Percentiles rank a stretch among this genome's conserved stretches.
phyloP scores from a whole-genome alignment of 2,888 invertebrate species.

The Scaptodrosophila latifasciaeformis region DNA sequence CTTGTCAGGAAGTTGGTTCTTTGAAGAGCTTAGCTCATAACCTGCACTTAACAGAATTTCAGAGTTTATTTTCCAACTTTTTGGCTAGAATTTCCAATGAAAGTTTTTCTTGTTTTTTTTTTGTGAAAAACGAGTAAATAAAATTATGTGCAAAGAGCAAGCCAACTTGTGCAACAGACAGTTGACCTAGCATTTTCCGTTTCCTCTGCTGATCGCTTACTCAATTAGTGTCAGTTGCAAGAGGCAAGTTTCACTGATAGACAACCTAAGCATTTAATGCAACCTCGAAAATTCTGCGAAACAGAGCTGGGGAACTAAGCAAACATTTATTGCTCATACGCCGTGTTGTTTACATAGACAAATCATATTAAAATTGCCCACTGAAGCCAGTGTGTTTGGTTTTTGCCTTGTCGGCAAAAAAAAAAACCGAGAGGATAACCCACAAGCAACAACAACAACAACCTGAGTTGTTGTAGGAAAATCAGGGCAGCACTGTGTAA shows the following conservation, averaged over 20 bases:
- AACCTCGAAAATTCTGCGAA: constrained; percentile 16
- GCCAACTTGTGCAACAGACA: background rate
- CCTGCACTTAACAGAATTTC: no score
- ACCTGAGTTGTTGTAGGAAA: constrained; percentile 1
- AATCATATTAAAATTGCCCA: background rate
- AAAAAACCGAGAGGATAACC: background rate
- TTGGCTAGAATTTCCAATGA: no score
- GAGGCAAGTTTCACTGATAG: background rate
- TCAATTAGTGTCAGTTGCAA: constrained; percentile 1
- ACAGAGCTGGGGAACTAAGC: background rate
- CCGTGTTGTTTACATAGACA: constrained; percentile 29
- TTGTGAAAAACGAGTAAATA: no score
- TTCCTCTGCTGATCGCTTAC: background rate
- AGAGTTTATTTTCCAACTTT: no score
- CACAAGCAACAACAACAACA: constrained; percentile 6
- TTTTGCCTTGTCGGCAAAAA: background rate
- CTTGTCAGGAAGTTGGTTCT: no score
- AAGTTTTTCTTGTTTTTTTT: no score
- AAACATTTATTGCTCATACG: constrained; percentile 38
- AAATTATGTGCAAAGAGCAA: no score
- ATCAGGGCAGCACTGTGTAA: constrained; percentile 1
- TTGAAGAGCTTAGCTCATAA: no score
- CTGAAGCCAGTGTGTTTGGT: background rate
- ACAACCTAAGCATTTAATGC: constrained; percentile 40
- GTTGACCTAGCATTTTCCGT: constrained; percentile 7